Percentiles rank a stretch among this genome's conserved stretches.
phyloP scores from a whole-genome alignment of 2,797 vertebrate species.

The Enteromius anoplus region DNA sequence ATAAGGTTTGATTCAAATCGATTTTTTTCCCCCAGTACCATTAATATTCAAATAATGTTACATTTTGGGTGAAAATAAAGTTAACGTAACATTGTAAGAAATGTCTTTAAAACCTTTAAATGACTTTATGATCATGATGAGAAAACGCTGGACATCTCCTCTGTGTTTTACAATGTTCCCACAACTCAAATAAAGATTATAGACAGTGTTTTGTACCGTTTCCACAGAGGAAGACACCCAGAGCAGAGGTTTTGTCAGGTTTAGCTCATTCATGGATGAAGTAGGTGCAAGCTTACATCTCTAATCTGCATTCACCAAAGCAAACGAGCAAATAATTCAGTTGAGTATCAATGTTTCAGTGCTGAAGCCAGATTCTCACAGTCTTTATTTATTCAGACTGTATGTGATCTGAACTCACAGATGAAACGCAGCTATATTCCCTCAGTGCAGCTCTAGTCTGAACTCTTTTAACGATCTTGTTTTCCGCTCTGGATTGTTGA shows the following conservation, averaged over 20 bases:
- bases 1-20: no score
- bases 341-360: not conserved
- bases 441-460: not conserved
- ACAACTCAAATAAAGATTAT: not conserved
- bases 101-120: not conserved
- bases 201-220: not conserved
- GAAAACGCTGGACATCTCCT: not conserved
- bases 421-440: not conserved
- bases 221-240: not conserved
- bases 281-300: not conserved
- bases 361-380: conserved; percentile 32
- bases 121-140: not conserved
- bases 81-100: not conserved
- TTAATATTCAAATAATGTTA: not conserved
- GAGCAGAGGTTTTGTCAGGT: not conserved
- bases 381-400: conserved; percentile 27
- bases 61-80: no score
- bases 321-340: conserved; percentile 25
- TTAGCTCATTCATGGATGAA: not conserved
- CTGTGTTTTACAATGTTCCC: no score
- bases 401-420: conserved; percentile 6
- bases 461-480: not conserved
- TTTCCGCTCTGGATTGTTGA: conserved; percentile 7
- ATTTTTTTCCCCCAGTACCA: not conserved
- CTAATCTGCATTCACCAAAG: conserved; percentile 35